These are phyloP conservation scores for Marmota monax DNA, from an alignment of 2,113 vertebrate species.

Conservation along the genomic window DNA sequence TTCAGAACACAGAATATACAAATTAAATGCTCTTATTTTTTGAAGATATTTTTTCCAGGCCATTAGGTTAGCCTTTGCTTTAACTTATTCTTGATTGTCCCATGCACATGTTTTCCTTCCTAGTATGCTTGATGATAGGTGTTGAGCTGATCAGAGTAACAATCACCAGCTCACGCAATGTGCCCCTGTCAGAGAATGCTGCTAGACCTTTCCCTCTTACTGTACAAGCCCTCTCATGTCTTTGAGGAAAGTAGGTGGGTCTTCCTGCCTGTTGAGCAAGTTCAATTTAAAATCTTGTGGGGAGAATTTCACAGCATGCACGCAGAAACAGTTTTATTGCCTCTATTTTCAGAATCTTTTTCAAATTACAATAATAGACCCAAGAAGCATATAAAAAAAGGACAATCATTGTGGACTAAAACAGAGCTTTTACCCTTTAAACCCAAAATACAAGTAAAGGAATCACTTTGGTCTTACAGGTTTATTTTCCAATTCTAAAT, in stretches of 20 bases:
- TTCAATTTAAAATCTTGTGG: conserved; percentile 71
- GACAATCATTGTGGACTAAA: conserved; percentile 18
- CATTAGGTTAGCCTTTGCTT: not conserved
- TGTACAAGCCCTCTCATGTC: conserved; percentile 18
- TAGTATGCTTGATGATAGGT: not conserved
- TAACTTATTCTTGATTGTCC: not conserved
- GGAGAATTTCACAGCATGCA: conserved; percentile 75
- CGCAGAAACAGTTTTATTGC: conserved; percentile 70
- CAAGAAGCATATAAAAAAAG: conserved; percentile 62
- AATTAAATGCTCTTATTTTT: not conserved
- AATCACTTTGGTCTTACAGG: conserved; percentile 50
- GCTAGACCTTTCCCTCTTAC: conserved; percentile 2
- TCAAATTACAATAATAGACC: conserved; percentile 73
- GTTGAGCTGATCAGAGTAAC: not conserved
- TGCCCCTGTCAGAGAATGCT: not conserved
- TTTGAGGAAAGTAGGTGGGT: conserved; percentile 27
- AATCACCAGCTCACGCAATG: not conserved
- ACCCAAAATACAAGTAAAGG: conserved; percentile 21
- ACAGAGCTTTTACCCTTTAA: conserved; percentile 61
- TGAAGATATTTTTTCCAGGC: not conserved
- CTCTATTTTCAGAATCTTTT: conserved; percentile 78
- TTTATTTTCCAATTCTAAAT: conserved; percentile 70
- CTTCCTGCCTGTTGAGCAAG: conserved; percentile 54
- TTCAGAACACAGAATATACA: not conserved
- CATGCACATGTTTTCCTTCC: not conserved